Base-by-base conservation (phyloP, 2,113 vertebrate species). In the Eublepharis macularius region DNA sequence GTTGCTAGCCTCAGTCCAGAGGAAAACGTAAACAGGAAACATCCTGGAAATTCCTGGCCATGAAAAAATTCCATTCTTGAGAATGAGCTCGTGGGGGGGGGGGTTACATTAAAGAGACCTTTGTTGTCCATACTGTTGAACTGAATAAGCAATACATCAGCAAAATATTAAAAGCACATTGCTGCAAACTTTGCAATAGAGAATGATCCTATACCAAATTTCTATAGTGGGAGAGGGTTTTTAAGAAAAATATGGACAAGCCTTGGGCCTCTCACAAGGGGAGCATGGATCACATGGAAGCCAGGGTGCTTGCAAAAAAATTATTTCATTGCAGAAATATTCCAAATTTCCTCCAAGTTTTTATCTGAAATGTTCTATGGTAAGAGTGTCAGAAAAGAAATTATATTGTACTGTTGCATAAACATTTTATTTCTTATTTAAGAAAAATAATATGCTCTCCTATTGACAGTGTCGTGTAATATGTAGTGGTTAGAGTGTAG, bases 1-100 rank as follows among this genome's bases (percentile, higher is more conserved):
- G 66, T 81, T 75, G 83, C 72, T 82, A 85, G 72, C 79, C 80
- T 86, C 77, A 65, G 70, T 76, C 57, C 24, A 83, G 63, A 80
- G 36, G 83, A 43, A 45, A 84, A 54, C 21, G 87, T n/a, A 82
- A 89, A 85, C 88, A 88, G 86, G 85, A 91, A 91, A 45, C 87
- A 6, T 65, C 43, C 83, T 83, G 88, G 72, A 84, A 85, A 77
- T 80, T 84, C 82, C 69, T 84, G 36, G 45, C 43, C 57, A 76
- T 2, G 24, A 7, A 14, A 57, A 63, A 57, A 63, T 72, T 29
- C 16, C 81, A 12, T 43, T 73, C n/a, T 73, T 73, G 54, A 47
- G 81, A 83, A 70, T 17, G 63, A 82, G 84, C 57, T 34, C 8
- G 12, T 68, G 34, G 54, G n/a, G 21, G 12, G 74, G 34, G 54